These are phyloP conservation scores for Drosophila stalkeri DNA, from an alignment of 2,888 invertebrate genomes.

Conservation along the genomic window DNA sequence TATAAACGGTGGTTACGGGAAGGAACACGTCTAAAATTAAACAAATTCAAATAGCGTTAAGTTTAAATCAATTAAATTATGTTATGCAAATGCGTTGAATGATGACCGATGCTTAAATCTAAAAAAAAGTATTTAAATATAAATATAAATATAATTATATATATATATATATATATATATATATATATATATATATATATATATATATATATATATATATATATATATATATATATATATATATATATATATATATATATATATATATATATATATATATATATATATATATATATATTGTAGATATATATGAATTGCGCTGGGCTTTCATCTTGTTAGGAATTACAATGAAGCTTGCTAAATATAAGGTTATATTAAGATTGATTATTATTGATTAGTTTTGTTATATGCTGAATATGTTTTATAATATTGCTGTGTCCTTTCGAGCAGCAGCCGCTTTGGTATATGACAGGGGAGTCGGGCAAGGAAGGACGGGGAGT, in stretches of 20 bases:
- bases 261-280: background rate
- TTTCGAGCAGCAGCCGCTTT: slow-evolving; percentile 77
- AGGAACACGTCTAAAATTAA: slow-evolving; percentile 31
- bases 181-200: slow-evolving; percentile 18
- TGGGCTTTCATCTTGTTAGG: slow-evolving; percentile 46
- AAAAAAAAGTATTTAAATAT: slow-evolving; percentile 31
- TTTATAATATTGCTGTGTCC: slow-evolving; percentile 68
- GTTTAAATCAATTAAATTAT: slow-evolving; percentile 34
- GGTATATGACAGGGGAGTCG: slow-evolving; percentile 37
- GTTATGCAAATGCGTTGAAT: slow-evolving; percentile 50
- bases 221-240: background rate
- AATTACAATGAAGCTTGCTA: slow-evolving; percentile 62
- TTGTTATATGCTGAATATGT: slow-evolving; percentile 67
- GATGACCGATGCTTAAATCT: slow-evolving; percentile 58
- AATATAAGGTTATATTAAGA: slow-evolving; percentile 67
- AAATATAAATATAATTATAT: background rate
- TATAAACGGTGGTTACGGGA: slow-evolving; percentile 49
- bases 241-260: slow-evolving; percentile 5
- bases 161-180: slow-evolving; percentile 2
- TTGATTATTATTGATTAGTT: slow-evolving; percentile 71
- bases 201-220: background rate
- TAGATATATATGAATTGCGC: slow-evolving; percentile 42
- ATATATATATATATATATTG: background rate
- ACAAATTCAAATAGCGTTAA: slow-evolving; percentile 50
- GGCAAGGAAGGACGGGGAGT: background rate